phyloP scores from a whole-genome alignment of 2,113 vertebrate genomes.

The Dissostichus mawsoni region DNA sequence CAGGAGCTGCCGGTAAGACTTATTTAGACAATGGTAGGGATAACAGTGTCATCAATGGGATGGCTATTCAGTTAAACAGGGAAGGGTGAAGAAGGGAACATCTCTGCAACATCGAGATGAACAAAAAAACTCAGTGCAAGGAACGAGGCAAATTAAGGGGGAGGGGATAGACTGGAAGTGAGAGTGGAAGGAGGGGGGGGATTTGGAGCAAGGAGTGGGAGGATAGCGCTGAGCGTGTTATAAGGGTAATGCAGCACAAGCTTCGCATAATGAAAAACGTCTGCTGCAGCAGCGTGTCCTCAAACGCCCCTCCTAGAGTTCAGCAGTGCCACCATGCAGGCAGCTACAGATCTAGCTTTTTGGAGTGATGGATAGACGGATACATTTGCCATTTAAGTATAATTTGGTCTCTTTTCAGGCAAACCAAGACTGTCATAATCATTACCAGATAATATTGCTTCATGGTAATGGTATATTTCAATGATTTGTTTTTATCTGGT shows the following conservation, averaged over 20 bases:
- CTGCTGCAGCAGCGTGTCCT: conserved; percentile 65
- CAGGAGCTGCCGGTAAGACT: not conserved
- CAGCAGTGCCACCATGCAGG: conserved; percentile 35
- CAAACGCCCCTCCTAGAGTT: conserved; percentile 44
- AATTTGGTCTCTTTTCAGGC: not conserved
- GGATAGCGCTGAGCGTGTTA: conserved; percentile 23
- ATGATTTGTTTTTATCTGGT: not conserved
- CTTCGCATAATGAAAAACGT: conserved; percentile 35
- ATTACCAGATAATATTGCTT: not conserved
- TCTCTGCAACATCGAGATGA: not conserved
- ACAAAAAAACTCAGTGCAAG: not conserved
- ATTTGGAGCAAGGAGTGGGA: conserved; percentile 29
- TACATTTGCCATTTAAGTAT: not conserved
- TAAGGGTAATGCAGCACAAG: conserved; percentile 59
- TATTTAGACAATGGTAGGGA: not conserved
- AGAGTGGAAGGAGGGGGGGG: conserved; percentile 9
- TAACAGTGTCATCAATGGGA: not conserved
- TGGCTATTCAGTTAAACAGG: conserved; percentile 11
- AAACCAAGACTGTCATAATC: not conserved
- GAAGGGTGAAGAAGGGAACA: conserved; percentile 24
- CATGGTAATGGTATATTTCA: not conserved
- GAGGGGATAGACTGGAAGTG: conserved; percentile 54
- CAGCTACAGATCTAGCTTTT: conserved; percentile 4
- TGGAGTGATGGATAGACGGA: not conserved
- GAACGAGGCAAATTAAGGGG: not conserved